A percentile compares a stretch with the other conserved stretches of the same genome.
phyloP scores from a whole-genome alignment of 2,797 vertebrate species.

The Enteromius argenteus region DNA sequence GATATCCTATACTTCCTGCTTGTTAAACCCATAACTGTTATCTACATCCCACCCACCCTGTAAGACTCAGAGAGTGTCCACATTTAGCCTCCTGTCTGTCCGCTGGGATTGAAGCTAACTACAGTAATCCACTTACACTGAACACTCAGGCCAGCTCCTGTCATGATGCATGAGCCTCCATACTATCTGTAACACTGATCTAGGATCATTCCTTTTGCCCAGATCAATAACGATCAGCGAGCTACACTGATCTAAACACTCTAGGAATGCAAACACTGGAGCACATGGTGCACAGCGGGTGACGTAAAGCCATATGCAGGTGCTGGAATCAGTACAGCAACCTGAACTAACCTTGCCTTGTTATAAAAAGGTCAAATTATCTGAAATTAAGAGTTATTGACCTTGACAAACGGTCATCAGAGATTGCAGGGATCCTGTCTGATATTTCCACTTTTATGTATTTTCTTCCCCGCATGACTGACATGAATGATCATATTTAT shows the following conservation, averaged over 20 bases:
- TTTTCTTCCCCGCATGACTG: neutral
- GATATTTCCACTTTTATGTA: neutral
- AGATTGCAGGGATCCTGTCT: neutral
- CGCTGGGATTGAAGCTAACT: slow-evolving; percentile 47
- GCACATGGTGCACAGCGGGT: slow-evolving; percentile 1
- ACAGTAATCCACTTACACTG: slow-evolving; percentile 58
- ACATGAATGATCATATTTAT: neutral
- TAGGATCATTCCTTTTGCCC: slow-evolving; percentile 5
- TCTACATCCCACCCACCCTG: slow-evolving; percentile 2
- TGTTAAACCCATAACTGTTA: slow-evolving; percentile 31
- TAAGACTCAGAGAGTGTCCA: slow-evolving; percentile 11
- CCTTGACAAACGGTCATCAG: neutral
- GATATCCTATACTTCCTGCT: slow-evolving; percentile 23
- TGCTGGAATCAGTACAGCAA: neutral
- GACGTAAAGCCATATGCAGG: neutral
- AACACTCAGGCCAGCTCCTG: slow-evolving; percentile 29
- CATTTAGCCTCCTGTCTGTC: slow-evolving; percentile 39
- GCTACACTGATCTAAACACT: slow-evolving; percentile 39
- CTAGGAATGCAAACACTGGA: slow-evolving; percentile 4
- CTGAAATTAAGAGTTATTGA: neutral
- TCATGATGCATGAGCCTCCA: slow-evolving; percentile 30
- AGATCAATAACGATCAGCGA: slow-evolving; percentile 34
- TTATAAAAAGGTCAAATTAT: neutral
- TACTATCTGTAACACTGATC: slow-evolving; percentile 37
- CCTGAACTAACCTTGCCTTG: neutral